A percentile compares a stretch with the other conserved stretches of the same genome.
These are phyloP conservation scores for Trididemnum miniatum DNA, from an alignment of 23 tunicate genomes.

Conservation along the genomic window DNA sequence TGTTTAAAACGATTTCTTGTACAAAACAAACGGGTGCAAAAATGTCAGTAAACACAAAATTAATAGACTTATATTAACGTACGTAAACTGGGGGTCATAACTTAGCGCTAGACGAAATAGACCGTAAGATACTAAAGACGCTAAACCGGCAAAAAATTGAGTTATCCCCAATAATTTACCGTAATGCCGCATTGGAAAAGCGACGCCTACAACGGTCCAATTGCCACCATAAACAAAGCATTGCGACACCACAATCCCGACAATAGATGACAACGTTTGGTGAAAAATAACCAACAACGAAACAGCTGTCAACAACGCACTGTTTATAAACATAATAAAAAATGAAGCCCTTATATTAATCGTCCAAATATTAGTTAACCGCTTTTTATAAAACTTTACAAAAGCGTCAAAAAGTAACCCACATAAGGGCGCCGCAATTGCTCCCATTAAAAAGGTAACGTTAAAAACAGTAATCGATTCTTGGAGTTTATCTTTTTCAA, in stretches of 20 bases:
- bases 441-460: background rate
- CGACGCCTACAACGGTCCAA: background rate
- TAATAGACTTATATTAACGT: background rate
- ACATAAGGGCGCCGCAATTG: background rate
- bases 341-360: background rate
- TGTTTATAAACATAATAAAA: background rate
- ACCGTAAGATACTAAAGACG: background rate
- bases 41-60: background rate
- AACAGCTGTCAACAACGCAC: background rate
- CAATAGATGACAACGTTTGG: background rate
- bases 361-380: background rate
- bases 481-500: background rate
- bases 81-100: background rate
- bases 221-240: conserved; percentile 6
- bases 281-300: background rate
- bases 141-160: background rate
- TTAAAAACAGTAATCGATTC: background rate
- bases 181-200: conserved; percentile 1
- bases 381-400: background rate
- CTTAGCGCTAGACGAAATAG: background rate
- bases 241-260: background rate
- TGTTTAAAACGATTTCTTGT: background rate
- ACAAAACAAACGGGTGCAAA: conserved; percentile 1
- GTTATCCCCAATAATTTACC: conserved; percentile 4
- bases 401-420: background rate